Evolutionary conservation across 2,797 vertebrate genomes (phyloP), one percentile per base, ranked within the genome.

Genomic region (Clarias pachynema): DNA sequence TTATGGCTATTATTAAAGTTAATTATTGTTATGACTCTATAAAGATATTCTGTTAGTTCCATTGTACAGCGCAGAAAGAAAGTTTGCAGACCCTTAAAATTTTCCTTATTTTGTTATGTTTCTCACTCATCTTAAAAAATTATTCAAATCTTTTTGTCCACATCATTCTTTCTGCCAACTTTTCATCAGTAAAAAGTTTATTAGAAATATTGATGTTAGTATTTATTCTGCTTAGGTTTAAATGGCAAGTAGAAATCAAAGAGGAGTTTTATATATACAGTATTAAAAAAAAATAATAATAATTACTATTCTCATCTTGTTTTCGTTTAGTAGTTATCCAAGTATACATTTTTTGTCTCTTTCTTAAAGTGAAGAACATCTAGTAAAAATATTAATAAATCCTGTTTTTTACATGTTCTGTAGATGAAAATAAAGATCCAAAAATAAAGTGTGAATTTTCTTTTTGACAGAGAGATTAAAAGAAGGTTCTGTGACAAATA

Each of bases 381-480:
- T 40, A 37, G 18, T 40, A 9, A 40, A 70, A 37, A 24, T 10
- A 4, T 12, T 14, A 26, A n/a, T 10, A 26, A n/a, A 10, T 24
- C 24, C 8, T 22, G 40, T 44, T 44, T 8, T 44, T 9, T 44
- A 44, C 9, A 1, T 44, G 44, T 44, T 10, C 24, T 63, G 60
- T 22, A 24, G 60, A 24, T 63, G 60, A 26, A 63, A 63, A 12
- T 10, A 37, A 3, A 70, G 20, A 70, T 70, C 9, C 9, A 5
- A 24, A 24, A 9, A 40, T 37, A 40, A 40, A 8, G 10, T 24
- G 68, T 24, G 1, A 6, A 5, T 44, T 44, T 26, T 73, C 40
- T 49, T 49, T 44, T 73, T 24, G n/a, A 44, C 37, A 72, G 69
- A 24, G 37, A 72, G 37, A 72, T n/a, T 73, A n/a, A 73, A 73